Conservation (phyloP, 1,140 invertebrate species). For the Formica selysi region DNA sequence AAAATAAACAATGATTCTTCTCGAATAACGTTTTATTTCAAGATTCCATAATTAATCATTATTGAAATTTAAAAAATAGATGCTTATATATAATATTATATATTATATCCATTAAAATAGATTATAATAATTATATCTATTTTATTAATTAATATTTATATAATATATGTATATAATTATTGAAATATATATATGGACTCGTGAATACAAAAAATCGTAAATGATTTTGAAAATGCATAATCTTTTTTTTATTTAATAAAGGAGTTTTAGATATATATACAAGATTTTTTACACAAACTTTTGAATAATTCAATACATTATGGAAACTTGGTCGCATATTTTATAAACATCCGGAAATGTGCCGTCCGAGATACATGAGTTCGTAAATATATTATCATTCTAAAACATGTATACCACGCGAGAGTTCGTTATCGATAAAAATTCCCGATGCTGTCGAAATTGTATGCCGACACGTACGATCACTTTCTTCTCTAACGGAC, state of each 20-base stretch:
- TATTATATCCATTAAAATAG: too few species aligned
- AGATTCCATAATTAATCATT: background rate
- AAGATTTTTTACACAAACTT: background rate
- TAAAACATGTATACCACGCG: background rate
- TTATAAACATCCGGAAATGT: background rate
- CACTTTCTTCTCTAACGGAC: slow-evolving; percentile 53
- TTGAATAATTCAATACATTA: background rate
- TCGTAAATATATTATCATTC: slow-evolving; percentile 17
- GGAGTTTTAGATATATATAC: background rate
- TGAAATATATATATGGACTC: too few species aligned
- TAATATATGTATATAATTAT: too few species aligned
- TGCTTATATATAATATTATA: too few species aligned
- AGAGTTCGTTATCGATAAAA: slow-evolving; percentile 27
- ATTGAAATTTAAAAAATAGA: too few species aligned
- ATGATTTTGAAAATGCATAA: too few species aligned
- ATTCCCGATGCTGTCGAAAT: slow-evolving; percentile 31
- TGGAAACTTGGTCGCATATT: background rate
- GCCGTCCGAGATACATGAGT: background rate
- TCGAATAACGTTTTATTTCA: background rate
- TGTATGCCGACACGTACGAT: slow-evolving; percentile 13
- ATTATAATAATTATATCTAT: too few species aligned
- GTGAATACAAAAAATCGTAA: too few species aligned
- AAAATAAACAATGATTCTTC: background rate
- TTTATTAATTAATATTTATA: too few species aligned
- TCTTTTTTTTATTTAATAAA: too few species aligned